Base-by-base conservation (phyloP, 2,797 vertebrate species). In the Moxostoma hubbsi region DNA sequence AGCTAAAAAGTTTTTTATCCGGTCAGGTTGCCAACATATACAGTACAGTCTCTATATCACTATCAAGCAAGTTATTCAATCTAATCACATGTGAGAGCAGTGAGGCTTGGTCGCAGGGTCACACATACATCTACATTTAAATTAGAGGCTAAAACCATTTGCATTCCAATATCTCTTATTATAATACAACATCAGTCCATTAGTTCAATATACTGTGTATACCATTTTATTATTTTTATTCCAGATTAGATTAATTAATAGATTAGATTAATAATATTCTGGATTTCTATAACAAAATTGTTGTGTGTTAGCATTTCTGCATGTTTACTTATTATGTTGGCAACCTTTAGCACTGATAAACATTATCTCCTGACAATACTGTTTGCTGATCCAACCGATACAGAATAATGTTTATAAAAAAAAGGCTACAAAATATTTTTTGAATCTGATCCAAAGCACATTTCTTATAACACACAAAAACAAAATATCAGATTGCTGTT, bases 1-100 rank as follows among this genome's bases (percentile, higher is more conserved):
- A 86, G 80, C 24, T 46, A 13, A 53, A 53, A 4, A 12, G 11
- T 9, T 62, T 18, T 47, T 76, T 2, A 55, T 51, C 50, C 55
- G 7, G 24, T 54, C 3, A 67, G n/a, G 10, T 18, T 45, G 1
- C 6, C 16, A 58, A 13, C 15, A 13, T 47, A 46, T 7, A 51
- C 9, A 50, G 53, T 13, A 36, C 36, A 36, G 36, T 36, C 36
- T 36, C 36, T 36, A 80, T 43, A 9, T 18, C 3, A 46, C 1
- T 6, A 36, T 67, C 45, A 24, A 6, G 43, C 64, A 61, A 76
- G 9, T 43, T 36, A 43, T 7, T 53, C 43, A 64, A 53, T 49
- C 49, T 9, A 43, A 63, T 10, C 47, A 47, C 50, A 54, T 43
- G 61, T 75, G 7, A 75, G 47, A 18, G 7, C 2, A 5, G 5